Conservation (phyloP, 2,797 vertebrate species). For the Lemur catta region DNA sequence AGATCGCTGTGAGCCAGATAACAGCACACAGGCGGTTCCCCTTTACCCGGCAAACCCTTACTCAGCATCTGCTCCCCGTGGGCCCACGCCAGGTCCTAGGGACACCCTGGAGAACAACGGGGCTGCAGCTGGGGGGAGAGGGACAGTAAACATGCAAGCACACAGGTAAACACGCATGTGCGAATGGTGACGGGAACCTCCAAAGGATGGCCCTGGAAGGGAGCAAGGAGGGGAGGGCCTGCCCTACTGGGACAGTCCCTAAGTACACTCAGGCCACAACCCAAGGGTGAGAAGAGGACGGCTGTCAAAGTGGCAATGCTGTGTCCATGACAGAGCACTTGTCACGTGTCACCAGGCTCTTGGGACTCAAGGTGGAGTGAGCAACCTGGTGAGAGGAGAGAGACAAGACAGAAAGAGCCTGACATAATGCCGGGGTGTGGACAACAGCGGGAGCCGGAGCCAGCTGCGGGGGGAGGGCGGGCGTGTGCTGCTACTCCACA, state of each 20-base stretch:
- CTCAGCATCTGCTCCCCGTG: too few species aligned
- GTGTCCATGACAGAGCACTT: neutral
- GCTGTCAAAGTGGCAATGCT: neutral
- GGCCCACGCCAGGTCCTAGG: neutral
- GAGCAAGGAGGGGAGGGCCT: rapidly evolving
- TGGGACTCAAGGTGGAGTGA: neutral
- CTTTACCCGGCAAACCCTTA: neutral
- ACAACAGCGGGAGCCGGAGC: too few species aligned
- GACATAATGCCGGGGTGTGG: neutral
- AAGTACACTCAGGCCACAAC: too few species aligned
- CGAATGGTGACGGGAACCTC: neutral
- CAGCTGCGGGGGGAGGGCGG: rapidly evolving
- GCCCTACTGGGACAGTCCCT: rapidly evolving
- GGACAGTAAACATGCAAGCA: neutral
- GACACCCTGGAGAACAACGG: neutral
- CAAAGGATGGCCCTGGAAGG: neutral
- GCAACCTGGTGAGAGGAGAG: neutral
- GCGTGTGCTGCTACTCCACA: rapidly evolving
- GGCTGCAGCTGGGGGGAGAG: neutral
- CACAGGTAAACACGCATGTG: neutral
- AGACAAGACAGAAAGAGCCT: neutral
- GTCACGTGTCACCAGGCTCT: neutral
- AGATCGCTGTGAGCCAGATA: neutral
- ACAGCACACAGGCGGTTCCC: neutral
- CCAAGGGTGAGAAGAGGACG: neutral